These are phyloP conservation scores for Saccostrea echinata DNA, from an alignment of 1,140 invertebrate species.

Conservation along the genomic window DNA sequence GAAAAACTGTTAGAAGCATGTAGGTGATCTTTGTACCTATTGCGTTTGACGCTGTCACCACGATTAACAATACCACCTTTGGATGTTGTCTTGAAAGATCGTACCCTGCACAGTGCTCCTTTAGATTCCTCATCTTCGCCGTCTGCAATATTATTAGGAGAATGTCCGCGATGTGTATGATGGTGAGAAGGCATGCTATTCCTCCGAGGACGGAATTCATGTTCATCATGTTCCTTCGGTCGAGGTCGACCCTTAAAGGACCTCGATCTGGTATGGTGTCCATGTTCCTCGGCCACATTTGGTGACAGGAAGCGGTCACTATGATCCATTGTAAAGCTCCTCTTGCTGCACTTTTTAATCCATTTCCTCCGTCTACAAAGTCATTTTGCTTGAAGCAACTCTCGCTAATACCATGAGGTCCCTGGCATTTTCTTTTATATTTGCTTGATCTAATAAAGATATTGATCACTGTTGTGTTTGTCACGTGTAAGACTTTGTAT, in stretches of 20 bases:
- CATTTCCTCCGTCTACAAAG: not conserved
- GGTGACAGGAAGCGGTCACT: conserved; percentile 51
- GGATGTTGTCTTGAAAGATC: conserved; percentile 93
- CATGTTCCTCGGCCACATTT: conserved; percentile 6
- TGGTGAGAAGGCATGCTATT: conserved; percentile 62
- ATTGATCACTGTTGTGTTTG: conserved; percentile 13
- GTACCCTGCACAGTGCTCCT: conserved; percentile 88
- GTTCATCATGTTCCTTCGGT: conserved; percentile 48
- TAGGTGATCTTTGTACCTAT: conserved; percentile 42
- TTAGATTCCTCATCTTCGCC: conserved; percentile 74
- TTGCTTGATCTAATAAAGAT: conserved; percentile 37
- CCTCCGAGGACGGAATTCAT: conserved; percentile 58
- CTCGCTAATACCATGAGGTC: not conserved
- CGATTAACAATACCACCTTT: conserved; percentile 94
- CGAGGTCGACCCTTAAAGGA: conserved; percentile 59
- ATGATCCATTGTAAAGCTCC: conserved; percentile 26
- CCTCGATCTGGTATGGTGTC: conserved; percentile 50
- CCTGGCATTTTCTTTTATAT: conserved; percentile 20
- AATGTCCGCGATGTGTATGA: conserved; percentile 34
- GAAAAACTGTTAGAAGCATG: conserved; percentile 49
- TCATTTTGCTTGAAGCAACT: not conserved
- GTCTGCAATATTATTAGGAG: conserved; percentile 42
- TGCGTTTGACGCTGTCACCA: conserved; percentile 90
- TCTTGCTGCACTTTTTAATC: conserved; percentile 4
- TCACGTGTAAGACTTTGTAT: conserved; percentile 19